Percentiles rank a stretch among this genome's conserved stretches.
Conservation (phyloP, 2,113 vertebrate species). For the Micronisus gabar region DNA sequence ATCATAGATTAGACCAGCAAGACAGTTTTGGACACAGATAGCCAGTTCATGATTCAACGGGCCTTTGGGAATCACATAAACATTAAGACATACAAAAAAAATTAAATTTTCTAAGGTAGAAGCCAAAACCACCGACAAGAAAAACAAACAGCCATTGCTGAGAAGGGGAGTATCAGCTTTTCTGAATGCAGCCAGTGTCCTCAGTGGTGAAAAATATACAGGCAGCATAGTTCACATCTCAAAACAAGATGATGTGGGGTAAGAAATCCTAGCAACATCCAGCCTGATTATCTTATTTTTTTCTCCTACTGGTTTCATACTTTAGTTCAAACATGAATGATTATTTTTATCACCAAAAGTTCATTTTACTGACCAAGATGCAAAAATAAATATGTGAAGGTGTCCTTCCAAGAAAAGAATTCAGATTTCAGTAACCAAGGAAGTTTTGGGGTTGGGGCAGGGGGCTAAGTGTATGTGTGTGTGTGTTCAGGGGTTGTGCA, state of each 20-base stretch:
- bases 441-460: neutral
- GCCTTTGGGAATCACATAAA: neutral
- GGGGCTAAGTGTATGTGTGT: fast-evolving
- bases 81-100: neutral
- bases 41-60: neutral
- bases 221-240: neutral
- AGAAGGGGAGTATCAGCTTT: neutral
- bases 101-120: neutral
- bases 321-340: neutral
- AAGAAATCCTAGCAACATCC: neutral
- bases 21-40: neutral
- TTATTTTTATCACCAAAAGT: neutral
- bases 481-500: neutral
- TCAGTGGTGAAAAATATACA: neutral
- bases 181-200: neutral
- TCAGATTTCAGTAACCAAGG: neutral
- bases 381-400: neutral
- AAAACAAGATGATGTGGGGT: neutral
- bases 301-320: neutral
- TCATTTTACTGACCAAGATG: neutral
- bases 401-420: neutral
- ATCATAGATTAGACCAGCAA: neutral
- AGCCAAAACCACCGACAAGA: neutral
- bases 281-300: neutral
- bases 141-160: neutral